Evolutionary conservation across 1,140 invertebrate species (phyloP).

Genomic region (Mactra quadrangularis): DNA sequence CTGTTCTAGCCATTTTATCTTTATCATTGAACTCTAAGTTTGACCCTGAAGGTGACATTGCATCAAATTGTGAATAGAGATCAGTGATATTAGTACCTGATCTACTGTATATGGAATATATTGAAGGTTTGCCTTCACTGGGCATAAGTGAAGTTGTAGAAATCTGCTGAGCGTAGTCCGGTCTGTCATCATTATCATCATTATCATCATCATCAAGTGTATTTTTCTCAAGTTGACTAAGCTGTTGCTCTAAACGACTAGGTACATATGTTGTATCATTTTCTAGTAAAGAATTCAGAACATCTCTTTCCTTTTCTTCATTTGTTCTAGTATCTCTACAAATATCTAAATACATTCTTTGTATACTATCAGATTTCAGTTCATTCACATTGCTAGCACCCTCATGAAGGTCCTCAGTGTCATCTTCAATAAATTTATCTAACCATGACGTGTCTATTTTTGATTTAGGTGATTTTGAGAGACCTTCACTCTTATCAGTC

Average conservation of each 20-base stretch:
- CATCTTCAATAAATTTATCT: too few relatives aligned
- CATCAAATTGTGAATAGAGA: conserved; percentile 70
- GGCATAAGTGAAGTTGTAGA: background rate
- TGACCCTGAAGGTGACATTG: conserved; percentile 26
- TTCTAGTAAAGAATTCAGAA: background rate
- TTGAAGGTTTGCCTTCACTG: background rate
- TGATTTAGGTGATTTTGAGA: too few relatives aligned
- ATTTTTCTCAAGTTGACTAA: conserved; percentile 10
- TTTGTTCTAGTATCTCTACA: background rate
- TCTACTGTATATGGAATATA: conserved; percentile 39
- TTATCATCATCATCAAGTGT: background rate
- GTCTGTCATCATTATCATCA: background rate
- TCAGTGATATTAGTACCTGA: conserved; percentile 69
- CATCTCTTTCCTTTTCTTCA: conserved; percentile 7
- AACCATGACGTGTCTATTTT: too few relatives aligned
- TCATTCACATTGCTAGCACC: background rate
- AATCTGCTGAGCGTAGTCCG: background rate
- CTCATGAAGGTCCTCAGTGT: too few relatives aligned
- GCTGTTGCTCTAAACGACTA: conserved; percentile 21
- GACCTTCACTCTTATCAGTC: too few relatives aligned
- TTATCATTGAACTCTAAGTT: background rate
- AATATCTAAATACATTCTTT: background rate
- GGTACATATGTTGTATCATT: conserved; percentile 26
- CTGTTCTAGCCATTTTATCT: background rate
- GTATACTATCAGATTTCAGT: background rate